Percentiles rank a stretch among this genome's conserved stretches.
Conservation (phyloP, 2,113 vertebrate species). For the Cepphus grylle region DNA sequence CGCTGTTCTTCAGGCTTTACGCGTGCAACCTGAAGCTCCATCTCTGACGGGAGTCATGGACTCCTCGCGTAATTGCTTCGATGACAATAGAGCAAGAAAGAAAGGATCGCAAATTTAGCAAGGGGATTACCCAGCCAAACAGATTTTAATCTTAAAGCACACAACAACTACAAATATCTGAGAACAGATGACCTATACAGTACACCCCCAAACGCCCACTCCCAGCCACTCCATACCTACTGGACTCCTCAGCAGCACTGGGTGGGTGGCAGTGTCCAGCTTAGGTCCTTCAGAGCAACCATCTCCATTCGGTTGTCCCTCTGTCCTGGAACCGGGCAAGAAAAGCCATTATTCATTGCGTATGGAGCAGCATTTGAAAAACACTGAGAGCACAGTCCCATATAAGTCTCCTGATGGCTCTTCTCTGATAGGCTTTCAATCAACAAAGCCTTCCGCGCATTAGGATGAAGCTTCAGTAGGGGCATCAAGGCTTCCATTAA, state of each 20-base stretch:
- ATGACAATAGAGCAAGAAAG: not conserved
- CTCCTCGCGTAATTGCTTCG: not conserved
- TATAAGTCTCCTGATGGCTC: not conserved
- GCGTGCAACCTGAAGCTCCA: not conserved
- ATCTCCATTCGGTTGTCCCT: not conserved
- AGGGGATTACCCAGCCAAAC: not conserved
- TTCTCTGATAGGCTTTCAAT: not conserved
- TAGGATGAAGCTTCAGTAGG: not conserved
- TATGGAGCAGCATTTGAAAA: not conserved
- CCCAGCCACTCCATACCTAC: not conserved
- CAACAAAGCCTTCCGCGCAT: not conserved
- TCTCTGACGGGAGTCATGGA: not conserved
- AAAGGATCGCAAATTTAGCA: not conserved
- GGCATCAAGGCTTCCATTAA: not conserved
- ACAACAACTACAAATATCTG: not conserved
- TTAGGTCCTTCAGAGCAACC: not conserved
- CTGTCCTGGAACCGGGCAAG: not conserved
- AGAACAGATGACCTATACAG: not conserved
- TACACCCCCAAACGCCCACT: fast-evolving
- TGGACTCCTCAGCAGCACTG: not conserved
- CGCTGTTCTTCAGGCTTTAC: not conserved
- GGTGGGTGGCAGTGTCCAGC: not conserved
- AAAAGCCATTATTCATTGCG: not conserved
- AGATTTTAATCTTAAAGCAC: not conserved
- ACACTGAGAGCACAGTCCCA: not conserved